Conservation (phyloP, 2,113 vertebrate genomes). For the Pluvianellus socialis region DNA sequence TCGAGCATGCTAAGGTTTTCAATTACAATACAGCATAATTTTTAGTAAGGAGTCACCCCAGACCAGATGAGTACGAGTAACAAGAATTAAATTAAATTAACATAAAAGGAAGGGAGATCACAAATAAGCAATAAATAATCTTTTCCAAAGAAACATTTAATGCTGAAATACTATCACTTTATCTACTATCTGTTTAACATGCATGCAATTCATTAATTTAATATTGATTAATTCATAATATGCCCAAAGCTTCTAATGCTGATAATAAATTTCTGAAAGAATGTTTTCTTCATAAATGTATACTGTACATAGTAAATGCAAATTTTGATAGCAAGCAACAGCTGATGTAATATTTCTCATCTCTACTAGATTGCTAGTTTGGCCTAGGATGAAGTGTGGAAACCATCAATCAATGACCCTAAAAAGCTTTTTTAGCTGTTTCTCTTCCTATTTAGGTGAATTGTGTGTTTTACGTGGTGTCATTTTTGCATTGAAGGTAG, state of each 20-base stretch:
- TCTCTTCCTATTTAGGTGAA: not conserved
- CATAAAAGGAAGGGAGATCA: not conserved
- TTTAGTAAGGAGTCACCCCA: not conserved
- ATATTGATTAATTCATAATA: not conserved
- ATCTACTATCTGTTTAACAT: not conserved
- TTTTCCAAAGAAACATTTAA: constrained; percentile 6
- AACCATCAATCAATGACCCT: not conserved
- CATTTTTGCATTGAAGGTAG: not conserved
- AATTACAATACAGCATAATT: not conserved
- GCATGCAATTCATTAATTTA: not conserved
- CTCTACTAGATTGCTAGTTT: not conserved
- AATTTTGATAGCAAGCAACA: not conserved
- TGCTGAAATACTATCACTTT: not conserved
- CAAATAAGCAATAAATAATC: not conserved
- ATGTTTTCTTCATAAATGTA: not conserved
- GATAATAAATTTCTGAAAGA: not conserved
- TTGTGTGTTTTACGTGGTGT: not conserved
- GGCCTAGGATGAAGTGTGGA: not conserved
- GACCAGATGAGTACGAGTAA: not conserved
- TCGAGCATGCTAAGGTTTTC: not conserved
- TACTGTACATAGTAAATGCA: not conserved
- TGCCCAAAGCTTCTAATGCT: not conserved
- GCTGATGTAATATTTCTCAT: not conserved
- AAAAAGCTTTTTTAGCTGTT: not conserved
- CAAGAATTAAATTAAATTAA: constrained; percentile 33